Evolutionary conservation across 2,113 vertebrate species (phyloP), one percentile per base, ranked within the genome.

Genomic region (Monarcha castaneiventris): DNA sequence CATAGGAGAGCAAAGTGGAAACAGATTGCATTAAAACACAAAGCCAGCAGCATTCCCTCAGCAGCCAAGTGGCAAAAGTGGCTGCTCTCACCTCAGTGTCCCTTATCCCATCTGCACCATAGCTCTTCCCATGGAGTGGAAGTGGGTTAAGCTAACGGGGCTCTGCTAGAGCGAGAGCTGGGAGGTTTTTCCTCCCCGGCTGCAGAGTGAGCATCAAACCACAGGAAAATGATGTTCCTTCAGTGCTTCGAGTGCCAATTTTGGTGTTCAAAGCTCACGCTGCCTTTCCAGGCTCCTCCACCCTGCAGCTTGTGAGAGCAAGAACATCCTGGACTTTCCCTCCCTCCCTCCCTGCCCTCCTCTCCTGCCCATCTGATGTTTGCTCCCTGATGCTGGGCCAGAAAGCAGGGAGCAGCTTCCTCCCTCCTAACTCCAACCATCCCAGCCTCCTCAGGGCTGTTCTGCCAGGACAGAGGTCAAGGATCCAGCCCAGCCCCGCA

Each of bases 1-100:
- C 99, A 98, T 98, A 93, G 97, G 97, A 98, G 93, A 98, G 97
- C 97, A 97, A 98, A 97, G 84, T 37, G 94, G 90, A 93, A 95
- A 96, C 3, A 91, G 4, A 71, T 22, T 44, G 90, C 37, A 83
- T 79, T 89, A 86, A 33, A 79, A 83, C 55, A 76, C 59, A 22
- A 12, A 52, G 85, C 55, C 37, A 30, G 39, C 46, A 76, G 85
- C 63, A n/a, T n/a, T 64, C 74, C 77, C 68, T 84, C 83, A 72
- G 88, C 93, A 96, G 52, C 86, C 84, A 74, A 89, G 52, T 12
- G 68, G 59, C 62, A 84, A 77, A 84, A 68, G 2, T 4, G n/a
- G 61, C 73, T 61, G 8, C 17, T 89, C 32, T 56, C 5, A 25
- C 69, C 88, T 69, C 63, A 63, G 52, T 7, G 29, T 16, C 83